Conservation (phyloP, 2,888 invertebrate species). For the Oscheius onirici region DNA sequence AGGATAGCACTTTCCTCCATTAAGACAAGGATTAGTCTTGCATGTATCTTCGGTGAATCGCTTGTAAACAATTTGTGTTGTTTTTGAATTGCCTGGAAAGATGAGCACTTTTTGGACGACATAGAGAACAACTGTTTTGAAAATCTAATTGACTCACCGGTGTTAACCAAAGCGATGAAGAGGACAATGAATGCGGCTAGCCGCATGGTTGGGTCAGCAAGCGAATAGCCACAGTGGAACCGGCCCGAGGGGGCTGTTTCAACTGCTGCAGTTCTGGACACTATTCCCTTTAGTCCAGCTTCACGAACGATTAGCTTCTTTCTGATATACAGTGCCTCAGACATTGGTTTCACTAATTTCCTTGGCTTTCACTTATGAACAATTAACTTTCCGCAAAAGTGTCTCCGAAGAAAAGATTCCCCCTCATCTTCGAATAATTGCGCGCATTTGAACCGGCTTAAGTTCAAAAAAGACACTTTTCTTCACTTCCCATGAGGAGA, state of each 20-base stretch:
- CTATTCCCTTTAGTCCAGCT: constrained; percentile 10
- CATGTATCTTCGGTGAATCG: constrained; percentile 52
- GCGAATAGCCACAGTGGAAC: constrained; percentile 30
- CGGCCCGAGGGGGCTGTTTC: constrained; percentile 30
- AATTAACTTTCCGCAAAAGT: neutral
- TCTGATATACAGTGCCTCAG: neutral
- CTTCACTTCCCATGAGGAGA: neutral
- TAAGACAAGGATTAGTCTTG: constrained; percentile 65
- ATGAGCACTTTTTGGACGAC: neutral
- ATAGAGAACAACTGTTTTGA: neutral
- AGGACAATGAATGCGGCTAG: constrained; percentile 33
- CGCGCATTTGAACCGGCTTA: neutral
- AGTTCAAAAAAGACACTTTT: neutral
- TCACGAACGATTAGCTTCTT: constrained; percentile 28
- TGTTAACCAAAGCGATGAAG: constrained; percentile 27
- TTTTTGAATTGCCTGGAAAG: constrained; percentile 44
- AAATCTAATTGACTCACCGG: constrained; percentile 12
- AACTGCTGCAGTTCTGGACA: constrained; percentile 32
- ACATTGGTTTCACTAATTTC: constrained; percentile 18
- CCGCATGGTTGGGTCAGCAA: constrained; percentile 33
- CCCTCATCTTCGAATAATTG: constrained; percentile 5
- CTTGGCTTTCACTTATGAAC: neutral
- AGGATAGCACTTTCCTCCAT: constrained; percentile 65
- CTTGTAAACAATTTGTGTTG: constrained; percentile 48
- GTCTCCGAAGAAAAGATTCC: neutral